Percentiles rank a stretch among this genome's conserved stretches.
phyloP scores from a whole-genome alignment of 2,797 vertebrate genomes.

The Enteromius argenteus region DNA sequence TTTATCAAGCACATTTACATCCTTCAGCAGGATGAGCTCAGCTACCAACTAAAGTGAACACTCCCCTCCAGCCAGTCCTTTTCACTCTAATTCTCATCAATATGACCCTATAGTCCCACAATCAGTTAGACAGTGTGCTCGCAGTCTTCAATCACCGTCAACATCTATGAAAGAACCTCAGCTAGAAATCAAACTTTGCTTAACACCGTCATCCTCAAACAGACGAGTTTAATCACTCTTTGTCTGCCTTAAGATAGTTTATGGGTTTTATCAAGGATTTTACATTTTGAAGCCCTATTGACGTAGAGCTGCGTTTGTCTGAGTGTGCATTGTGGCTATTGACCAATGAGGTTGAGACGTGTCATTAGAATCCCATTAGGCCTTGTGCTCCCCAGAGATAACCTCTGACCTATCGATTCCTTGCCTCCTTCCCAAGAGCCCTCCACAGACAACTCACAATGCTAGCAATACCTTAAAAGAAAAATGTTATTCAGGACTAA shows the following conservation, averaged over 20 bases:
- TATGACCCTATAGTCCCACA: conserved; percentile 6
- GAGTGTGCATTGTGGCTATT: conserved; percentile 48
- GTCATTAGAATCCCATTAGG: conserved; percentile 69
- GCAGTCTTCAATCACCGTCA: conserved; percentile 13
- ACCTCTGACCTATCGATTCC: conserved; percentile 63
- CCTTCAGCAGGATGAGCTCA: conserved; percentile 37
- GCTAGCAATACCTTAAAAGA: conserved; percentile 37
- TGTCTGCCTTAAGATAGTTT: background rate
- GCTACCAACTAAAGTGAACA: conserved; percentile 26
- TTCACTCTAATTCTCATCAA: conserved; percentile 38
- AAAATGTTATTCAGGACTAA: conserved; percentile 49
- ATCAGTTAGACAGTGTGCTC: background rate
- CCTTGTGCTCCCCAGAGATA: conserved; percentile 60
- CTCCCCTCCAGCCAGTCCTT: conserved; percentile 21
- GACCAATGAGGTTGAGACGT: conserved; percentile 51
- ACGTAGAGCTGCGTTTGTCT: conserved; percentile 15
- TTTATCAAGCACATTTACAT: conserved; percentile 79
- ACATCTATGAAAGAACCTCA: conserved; percentile 21
- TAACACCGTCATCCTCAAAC: background rate
- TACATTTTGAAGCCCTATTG: conserved; percentile 8
- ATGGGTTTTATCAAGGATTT: conserved; percentile 25
- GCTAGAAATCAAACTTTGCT: conserved; percentile 21
- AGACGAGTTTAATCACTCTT: background rate
- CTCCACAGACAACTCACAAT: conserved; percentile 39
- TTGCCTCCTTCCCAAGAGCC: conserved; percentile 49